Evolutionary conservation across 2,888 invertebrate genomes (phyloP), one percentile per base, ranked within the genome.

Genomic region (Cantharis flavilabris): DNA sequence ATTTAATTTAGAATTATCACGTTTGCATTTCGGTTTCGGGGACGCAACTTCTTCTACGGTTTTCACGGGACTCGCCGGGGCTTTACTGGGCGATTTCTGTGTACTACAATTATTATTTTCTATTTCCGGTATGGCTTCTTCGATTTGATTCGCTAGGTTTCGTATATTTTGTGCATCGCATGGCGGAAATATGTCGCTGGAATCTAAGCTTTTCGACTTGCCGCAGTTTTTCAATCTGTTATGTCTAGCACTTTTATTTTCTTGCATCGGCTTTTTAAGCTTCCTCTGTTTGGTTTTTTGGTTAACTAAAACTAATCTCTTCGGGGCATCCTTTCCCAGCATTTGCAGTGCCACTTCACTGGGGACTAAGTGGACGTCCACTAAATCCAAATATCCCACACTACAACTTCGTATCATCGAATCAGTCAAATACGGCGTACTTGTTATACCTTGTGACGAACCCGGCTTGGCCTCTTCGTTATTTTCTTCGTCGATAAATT

Each of bases 351-450:
- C 93, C 71, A 94, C 93, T 84, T 94, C 95, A 63, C 93, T 93
- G 70, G 94, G 94, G 20, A 94, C 92, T 82, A 94, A 90, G 83
- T 93, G 93, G 1, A 93, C 92, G 83, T 96, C 96, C 4, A 96
- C 95, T 80, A 95, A 90, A 86, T 97, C 96, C 81, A 97, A 89
- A 85, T 96, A 96, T 0, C 97, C 96, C 2, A 96, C 96, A 87
- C 96, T 96, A 87, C 96, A 96, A 86, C 96, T 96, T 30, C 96
- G 90, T 0, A 95, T 94, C 88, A 96, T 95, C 0, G 94, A 92
- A 83, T 94, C 94, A 0, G 91, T 89, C 13, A 90, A 81, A 74
- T 87, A 89, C 5, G 76, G 33, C 11, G 79, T 70, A 16, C 71
- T 72, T 23, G 79, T 33, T 30, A 77, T 67, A 7, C 67, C 28